These are phyloP conservation scores for Oncopodura yosiiana DNA, from an alignment of 1,140 invertebrate genomes.

Conservation along the genomic window DNA sequence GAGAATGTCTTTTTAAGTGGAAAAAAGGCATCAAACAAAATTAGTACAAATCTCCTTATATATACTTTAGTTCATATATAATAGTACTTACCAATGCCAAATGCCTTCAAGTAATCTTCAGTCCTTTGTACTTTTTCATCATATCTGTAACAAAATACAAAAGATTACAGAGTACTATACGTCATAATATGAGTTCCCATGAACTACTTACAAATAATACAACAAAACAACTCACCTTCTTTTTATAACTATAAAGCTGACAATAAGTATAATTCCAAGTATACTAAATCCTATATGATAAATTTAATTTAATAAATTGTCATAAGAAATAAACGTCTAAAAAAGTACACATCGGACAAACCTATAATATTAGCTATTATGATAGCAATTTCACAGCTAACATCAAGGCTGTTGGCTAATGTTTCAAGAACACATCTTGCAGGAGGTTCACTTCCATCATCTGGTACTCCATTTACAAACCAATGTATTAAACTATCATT, in stretches of 20 bases:
- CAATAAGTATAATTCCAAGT: conserved; percentile 50
- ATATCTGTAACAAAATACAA: conserved; percentile 45
- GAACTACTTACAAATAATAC: not conserved
- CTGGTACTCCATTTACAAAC: conserved; percentile 46
- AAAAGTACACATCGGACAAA: too few species aligned
- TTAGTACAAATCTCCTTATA: too few species aligned
- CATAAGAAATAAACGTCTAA: too few species aligned
- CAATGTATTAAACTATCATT: conserved; percentile 38
- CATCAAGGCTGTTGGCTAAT: conserved; percentile 53
- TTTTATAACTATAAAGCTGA: conserved; percentile 58
- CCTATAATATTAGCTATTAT: conserved; percentile 58
- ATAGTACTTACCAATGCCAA: too few species aligned
- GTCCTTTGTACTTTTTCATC: conserved; percentile 58
- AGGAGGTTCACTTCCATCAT: conserved; percentile 55
- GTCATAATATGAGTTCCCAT: not conserved
- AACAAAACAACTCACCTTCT: conserved; percentile 44
- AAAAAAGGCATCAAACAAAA: too few species aligned
- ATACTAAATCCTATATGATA: conserved; percentile 55
- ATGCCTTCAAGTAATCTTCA: conserved; percentile 59
- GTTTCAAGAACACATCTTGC: conserved; percentile 52
- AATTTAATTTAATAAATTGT: too few species aligned
- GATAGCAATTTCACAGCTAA: conserved; percentile 61
- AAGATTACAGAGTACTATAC: not conserved
- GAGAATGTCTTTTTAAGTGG: too few species aligned
- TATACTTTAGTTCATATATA: too few species aligned